Base-by-base conservation (phyloP, 2,888 invertebrate genomes). In the Pristionchus fissidentatus region DNA sequence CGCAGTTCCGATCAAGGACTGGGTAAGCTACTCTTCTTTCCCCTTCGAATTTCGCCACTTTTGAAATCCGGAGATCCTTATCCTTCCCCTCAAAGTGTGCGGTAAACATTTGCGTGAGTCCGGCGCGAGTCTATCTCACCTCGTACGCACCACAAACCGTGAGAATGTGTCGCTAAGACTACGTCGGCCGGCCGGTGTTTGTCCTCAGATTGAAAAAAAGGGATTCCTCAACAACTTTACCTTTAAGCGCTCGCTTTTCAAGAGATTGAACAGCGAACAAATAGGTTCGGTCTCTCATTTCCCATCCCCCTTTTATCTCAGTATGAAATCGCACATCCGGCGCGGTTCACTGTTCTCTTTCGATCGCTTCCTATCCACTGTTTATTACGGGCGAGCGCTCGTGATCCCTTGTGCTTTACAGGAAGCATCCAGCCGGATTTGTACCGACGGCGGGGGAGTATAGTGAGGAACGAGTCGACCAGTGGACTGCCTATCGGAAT, bases 351-450 rank as follows among this genome's bases (percentile, higher is more conserved):
- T 22, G 5, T 19, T 43, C 70, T 41, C 26, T 66, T 3, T 41
- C n/a, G 32, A 35, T 38, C n/a, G n/a, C n/a, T n/a, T n/a, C n/a
- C n/a, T n/a, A n/a, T n/a, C n/a, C n/a, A n/a, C 3, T 70, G 41
- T 70, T 66, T 43, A 70, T 41, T 43, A n/a, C n/a, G n/a, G n/a
- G 41, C 26, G 70, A 70, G 41, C 26, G 41, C 43, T 41, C n/a
- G n/a, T n/a, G n/a, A n/a, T n/a, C n/a, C n/a, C 13, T 70, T 22
- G 35, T 62, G 62, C 15, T 62, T 43, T n/a, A 92, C 79, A 84
- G 88, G 89, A 62, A 75, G 81, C 32, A 85, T 88, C 38, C 88
- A 89, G 35, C 88, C 88, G 62, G 86, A 87, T 75, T 75, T 88
- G 46, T 88, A 88, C 82, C 86, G 88, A 19, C 70, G 85, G 66